Evolutionary conservation across 1,140 invertebrate genomes (phyloP).

Genomic region (Hormaphis cornu): DNA sequence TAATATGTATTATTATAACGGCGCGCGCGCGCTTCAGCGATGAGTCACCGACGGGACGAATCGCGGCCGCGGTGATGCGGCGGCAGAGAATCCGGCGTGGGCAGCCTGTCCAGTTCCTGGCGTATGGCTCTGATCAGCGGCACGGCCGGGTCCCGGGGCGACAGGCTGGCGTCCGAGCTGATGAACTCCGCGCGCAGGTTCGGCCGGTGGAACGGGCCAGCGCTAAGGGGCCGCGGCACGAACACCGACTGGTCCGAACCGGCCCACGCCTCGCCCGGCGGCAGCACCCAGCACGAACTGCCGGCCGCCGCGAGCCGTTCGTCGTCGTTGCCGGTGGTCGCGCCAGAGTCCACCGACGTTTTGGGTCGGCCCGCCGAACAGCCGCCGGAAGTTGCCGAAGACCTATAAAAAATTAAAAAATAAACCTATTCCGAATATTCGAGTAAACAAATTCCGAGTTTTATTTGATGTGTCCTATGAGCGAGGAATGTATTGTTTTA

Average conservation of each 20-base stretch:
- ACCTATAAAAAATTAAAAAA: neutral
- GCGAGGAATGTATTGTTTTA: no score
- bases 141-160: slow-evolving; percentile 51
- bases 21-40: no score
- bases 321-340: neutral
- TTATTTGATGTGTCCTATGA: no score
- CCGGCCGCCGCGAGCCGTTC: neutral
- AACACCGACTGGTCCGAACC: slow-evolving; percentile 23
- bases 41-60: neutral
- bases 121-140: slow-evolving; percentile 55
- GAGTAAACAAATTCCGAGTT: no score
- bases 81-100: neutral
- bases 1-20: no score
- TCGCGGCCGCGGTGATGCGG: slow-evolving; percentile 7
- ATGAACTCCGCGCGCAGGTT: slow-evolving; percentile 46
- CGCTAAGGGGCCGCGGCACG: slow-evolving; percentile 47
- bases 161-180: slow-evolving; percentile 45
- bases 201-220: slow-evolving; percentile 51
- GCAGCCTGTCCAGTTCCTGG: slow-evolving; percentile 49
- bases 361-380: neutral
- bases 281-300: neutral
- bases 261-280: slow-evolving; percentile 22
- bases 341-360: slow-evolving; percentile 7
- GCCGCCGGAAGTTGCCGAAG: neutral
- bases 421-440: no score